A percentile compares a stretch with the other conserved stretches of the same genome.
These are phyloP conservation scores for Acrobasis consociella DNA, from an alignment of 2,888 invertebrate genomes.

Conservation along the genomic window DNA sequence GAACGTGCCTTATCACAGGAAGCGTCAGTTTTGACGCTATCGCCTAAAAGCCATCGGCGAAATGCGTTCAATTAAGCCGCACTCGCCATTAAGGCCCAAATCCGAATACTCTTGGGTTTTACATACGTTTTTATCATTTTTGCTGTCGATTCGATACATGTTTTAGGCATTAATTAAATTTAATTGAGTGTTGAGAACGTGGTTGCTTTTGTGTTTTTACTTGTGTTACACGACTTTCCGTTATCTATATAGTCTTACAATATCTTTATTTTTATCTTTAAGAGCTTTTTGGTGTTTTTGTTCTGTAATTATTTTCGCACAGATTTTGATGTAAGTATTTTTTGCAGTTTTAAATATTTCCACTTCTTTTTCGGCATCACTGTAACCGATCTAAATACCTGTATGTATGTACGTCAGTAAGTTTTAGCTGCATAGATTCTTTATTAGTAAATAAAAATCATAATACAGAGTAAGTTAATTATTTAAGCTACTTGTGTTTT, in stretches of 20 bases:
- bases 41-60: conserved; percentile 60
- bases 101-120: conserved; percentile 34
- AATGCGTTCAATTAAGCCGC: conserved; percentile 65
- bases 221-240: not conserved
- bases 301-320: not conserved
- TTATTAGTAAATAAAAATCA: no score
- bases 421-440: no score
- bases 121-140: conserved; percentile 13
- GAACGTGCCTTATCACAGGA: conserved; percentile 70
- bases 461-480: no score
- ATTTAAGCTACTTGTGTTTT: no score
- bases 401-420: no score
- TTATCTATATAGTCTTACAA: not conserved
- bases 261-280: not conserved
- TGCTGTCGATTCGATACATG: not conserved
- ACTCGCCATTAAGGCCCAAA: conserved; percentile 48
- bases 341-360: no score
- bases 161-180: conserved; percentile 19
- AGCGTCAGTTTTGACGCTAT: conserved; percentile 72
- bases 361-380: no score
- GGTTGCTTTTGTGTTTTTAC: conserved; percentile 5
- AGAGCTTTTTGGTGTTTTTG: not conserved
- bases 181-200: conserved; percentile 18
- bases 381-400: no score
- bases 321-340: no score